These are phyloP conservation scores for Nymphalis urticae DNA, from an alignment of 2,888 invertebrate species.

Conservation along the genomic window DNA sequence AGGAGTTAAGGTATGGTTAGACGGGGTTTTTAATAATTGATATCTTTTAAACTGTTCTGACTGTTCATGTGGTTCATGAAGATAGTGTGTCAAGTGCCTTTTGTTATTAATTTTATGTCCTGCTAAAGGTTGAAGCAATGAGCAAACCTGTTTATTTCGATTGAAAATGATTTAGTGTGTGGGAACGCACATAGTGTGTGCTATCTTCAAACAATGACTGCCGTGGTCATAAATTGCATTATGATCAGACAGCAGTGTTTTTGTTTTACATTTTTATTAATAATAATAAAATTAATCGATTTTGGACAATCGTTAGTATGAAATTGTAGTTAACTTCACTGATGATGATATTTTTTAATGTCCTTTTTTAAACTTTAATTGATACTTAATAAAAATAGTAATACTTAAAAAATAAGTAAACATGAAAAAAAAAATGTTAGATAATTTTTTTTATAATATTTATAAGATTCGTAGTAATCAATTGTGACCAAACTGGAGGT, in stretches of 20 bases:
- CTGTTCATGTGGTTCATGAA: slow-evolving; percentile 23
- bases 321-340: too few species aligned
- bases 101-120: slow-evolving; percentile 67
- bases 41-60: slow-evolving; percentile 12
- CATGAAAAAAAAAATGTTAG: too few species aligned
- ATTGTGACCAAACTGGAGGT: too few species aligned
- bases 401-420: too few species aligned
- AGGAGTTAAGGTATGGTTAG: slow-evolving; percentile 9
- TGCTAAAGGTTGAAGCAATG: slow-evolving; percentile 68
- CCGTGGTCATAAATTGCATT: slow-evolving; percentile 52
- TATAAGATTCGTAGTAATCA: too few species aligned
- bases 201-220: slow-evolving; percentile 63
- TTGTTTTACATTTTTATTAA: neutral
- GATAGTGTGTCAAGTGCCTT: slow-evolving; percentile 67
- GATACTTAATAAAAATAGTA: too few species aligned
- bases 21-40: slow-evolving; percentile 33
- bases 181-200: slow-evolving; percentile 57
- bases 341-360: too few species aligned
- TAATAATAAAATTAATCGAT: too few species aligned
- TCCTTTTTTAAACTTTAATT: too few species aligned
- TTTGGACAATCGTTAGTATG: too few species aligned
- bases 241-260: slow-evolving; percentile 5
- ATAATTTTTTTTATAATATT: too few species aligned
- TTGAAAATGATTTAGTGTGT: slow-evolving; percentile 71
- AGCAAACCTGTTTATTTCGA: slow-evolving; percentile 66